A percentile compares a stretch with the other conserved stretches of the same genome.
phyloP scores from a whole-genome alignment of 2,797 vertebrate genomes.

The Helarctos malayanus region DNA sequence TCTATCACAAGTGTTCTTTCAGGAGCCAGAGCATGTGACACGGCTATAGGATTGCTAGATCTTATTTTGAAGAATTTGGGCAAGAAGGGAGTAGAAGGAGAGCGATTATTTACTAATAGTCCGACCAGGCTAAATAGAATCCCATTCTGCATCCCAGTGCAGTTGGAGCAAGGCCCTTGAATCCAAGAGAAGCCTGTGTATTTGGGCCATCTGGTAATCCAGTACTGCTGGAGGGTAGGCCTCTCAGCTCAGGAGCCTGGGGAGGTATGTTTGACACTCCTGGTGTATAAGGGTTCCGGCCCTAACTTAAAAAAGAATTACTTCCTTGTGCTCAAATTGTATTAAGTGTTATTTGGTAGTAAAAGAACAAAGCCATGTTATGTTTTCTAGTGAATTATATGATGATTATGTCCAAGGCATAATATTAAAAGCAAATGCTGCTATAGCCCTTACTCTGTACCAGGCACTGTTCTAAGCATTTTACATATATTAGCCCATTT shows the following conservation, averaged over 20 bases:
- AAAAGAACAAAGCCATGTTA: background rate
- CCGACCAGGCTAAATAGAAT: background rate
- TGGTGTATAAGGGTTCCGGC: background rate
- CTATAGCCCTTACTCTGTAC: background rate
- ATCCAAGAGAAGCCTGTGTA: background rate
- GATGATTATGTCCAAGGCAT: background rate
- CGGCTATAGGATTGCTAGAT: slow-evolving; percentile 39
- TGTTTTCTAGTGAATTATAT: slow-evolving; percentile 25
- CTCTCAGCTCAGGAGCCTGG: background rate
- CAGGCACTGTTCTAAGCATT: background rate
- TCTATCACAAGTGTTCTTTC: slow-evolving; percentile 39
- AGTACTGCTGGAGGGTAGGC: background rate
- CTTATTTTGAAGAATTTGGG: slow-evolving; percentile 66
- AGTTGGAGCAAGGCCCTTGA: background rate
- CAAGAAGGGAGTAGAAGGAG: slow-evolving; percentile 10
- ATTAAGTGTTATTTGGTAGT: slow-evolving; percentile 44
- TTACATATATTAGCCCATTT: slow-evolving; percentile 23
- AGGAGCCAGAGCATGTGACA: slow-evolving; percentile 48
- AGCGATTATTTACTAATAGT: background rate
- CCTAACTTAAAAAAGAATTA: background rate
- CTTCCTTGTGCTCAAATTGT: slow-evolving; percentile 35
- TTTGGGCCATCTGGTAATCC: background rate
- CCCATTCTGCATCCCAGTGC: background rate
- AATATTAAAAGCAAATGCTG: background rate
- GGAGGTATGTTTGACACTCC: background rate